Base-by-base conservation (phyloP, 2,888 invertebrate species). In the Zhuqinia jingwanae region DNA sequence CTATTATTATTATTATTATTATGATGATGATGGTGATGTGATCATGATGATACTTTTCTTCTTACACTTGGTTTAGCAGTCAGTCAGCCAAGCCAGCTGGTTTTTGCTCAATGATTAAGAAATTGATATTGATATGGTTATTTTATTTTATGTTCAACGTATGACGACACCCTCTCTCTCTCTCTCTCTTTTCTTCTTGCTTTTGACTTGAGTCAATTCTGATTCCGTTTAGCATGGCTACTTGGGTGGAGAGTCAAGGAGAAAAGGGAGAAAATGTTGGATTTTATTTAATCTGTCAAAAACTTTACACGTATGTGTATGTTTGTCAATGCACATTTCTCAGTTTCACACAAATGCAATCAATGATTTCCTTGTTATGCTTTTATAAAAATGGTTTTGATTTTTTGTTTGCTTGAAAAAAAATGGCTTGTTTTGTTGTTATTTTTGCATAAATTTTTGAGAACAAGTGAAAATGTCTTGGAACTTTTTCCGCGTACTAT, bases 81-180 rank as follows among this genome's bases (percentile, higher is more conserved):
- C 85, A 85, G 20, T 80, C 85, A 80, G 65, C 73, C 85, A 68
- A 50, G 45, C 68, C 68, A 80, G 76, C 79, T 85, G 85, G 63
- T 75, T 76, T 79, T 75, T 58, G 85, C 85, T 76, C 85, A 80
- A 60, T 80, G 80, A 85, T 85, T 79, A 85, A 75, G 79, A 80
- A 85, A 85, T 85, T 80, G 85, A 80, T 85, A 84, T 84, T 77
- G 84, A 84, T 84, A 84, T 84, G 84, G 70, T 45, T 84, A 84
- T 84, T 84, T 83, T 65, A 83, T 83, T 58, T 58, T 47, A 70
- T 70, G 70, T n/a, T 47, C 25, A 53, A 53, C 27, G 30, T 75
- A 53, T 75, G 73, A 70, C n/a, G n/a, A n/a, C n/a, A n/a, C n/a
- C n/a, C n/a, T n/a, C 70, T 70, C 45, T 50, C 70, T 42, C 10